Conservation (phyloP, 2,888 invertebrate genomes). For the Nycteola revayana region DNA sequence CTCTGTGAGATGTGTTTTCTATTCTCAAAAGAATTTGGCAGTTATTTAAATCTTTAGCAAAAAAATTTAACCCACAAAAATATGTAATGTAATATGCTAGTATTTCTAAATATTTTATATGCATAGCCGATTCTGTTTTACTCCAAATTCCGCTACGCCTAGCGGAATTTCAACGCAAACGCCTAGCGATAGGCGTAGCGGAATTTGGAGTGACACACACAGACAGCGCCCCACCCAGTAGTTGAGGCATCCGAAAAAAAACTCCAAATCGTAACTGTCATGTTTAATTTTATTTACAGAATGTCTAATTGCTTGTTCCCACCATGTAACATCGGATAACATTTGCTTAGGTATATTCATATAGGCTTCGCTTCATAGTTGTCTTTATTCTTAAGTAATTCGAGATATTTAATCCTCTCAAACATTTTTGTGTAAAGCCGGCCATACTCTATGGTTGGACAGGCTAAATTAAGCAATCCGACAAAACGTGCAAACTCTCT, state of each 20-base stretch:
- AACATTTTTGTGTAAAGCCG: conserved; percentile 1
- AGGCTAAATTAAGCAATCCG: background rate
- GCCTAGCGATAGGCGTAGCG: too few species aligned
- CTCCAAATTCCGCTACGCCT: too few species aligned
- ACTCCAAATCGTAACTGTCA: background rate
- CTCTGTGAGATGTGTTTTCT: conserved; percentile 11
- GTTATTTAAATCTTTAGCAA: conserved; percentile 1
- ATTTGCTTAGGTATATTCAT: background rate
- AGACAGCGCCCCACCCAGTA: too few species aligned
- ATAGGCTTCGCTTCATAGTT: background rate
- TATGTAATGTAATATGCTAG: conserved; percentile 1
- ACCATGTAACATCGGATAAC: conserved; percentile 1
- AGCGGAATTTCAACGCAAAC: too few species aligned
- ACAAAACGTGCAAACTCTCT: conserved; percentile 3
- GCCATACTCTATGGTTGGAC: conserved; percentile 2
- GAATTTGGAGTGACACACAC: too few species aligned
- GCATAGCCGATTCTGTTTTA: conserved; percentile 1
- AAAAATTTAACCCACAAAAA: conserved; percentile 3
- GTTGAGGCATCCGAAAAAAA: conserved; percentile 2
- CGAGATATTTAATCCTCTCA: conserved; percentile 1
- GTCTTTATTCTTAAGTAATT: background rate
- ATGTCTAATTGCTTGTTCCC: background rate
- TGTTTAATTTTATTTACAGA: background rate
- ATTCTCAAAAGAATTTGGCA: conserved; percentile 10
- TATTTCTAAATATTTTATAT: conserved; percentile 14